Conservation (phyloP, 2,888 invertebrate species). For the Amaurobius ferox region DNA sequence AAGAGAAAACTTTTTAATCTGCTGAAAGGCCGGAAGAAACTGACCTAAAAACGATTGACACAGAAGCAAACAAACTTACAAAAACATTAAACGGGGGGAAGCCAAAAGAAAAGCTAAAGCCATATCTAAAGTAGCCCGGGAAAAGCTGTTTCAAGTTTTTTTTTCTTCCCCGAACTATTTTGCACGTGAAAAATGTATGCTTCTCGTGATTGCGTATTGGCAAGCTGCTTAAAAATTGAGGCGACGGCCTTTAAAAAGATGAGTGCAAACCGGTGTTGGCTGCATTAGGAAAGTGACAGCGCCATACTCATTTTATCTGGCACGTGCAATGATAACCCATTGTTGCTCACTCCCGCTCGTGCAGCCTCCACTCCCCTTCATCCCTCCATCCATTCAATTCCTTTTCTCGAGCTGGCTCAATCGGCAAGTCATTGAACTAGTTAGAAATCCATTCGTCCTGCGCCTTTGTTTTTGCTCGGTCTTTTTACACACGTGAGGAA, state of each 20-base stretch:
- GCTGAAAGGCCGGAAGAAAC: slow-evolving; percentile 68
- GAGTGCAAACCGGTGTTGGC: slow-evolving; percentile 70
- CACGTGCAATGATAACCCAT: slow-evolving; percentile 72
- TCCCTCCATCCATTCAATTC: slow-evolving; percentile 11
- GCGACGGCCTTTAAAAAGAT: slow-evolving; percentile 70
- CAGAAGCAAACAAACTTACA: slow-evolving; percentile 68
- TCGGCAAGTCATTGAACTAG: slow-evolving; percentile 11
- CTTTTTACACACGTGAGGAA: too few relatives aligned
- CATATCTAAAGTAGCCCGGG: slow-evolving; percentile 50
- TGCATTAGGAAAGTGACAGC: slow-evolving; percentile 67
- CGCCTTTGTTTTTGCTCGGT: slow-evolving; percentile 1
- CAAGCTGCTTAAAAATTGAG: slow-evolving; percentile 72
- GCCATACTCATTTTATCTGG: slow-evolving; percentile 61
- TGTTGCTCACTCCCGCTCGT: slow-evolving; percentile 52
- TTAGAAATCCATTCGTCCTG: neutral
- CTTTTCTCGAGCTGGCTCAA: neutral
- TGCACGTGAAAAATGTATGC: slow-evolving; percentile 72
- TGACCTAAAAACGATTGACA: slow-evolving; percentile 67
- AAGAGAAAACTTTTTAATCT: slow-evolving; percentile 72
- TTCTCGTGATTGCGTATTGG: slow-evolving; percentile 66
- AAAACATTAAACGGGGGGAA: slow-evolving; percentile 67
- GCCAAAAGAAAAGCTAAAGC: slow-evolving; percentile 34
- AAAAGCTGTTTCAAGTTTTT: slow-evolving; percentile 54
- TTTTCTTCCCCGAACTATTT: slow-evolving; percentile 52
- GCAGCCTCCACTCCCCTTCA: too few relatives aligned